phyloP scores from a whole-genome alignment of 2,888 invertebrate genomes.

The Ophonus ardosiacus region DNA sequence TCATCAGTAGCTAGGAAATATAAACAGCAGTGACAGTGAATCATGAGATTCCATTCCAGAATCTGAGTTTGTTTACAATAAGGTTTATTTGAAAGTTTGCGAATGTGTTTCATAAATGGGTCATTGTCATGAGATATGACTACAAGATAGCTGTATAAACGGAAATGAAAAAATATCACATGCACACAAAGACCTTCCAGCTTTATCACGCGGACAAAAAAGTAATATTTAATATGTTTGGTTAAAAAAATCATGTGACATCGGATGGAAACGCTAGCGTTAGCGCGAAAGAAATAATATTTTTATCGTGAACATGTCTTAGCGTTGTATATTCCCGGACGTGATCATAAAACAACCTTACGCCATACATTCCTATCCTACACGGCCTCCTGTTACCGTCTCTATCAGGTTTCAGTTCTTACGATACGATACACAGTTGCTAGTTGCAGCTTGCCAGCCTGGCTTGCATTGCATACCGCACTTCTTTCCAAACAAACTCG shows the following conservation, averaged over 20 bases:
- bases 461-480: background rate
- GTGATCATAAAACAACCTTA: slow-evolving; percentile 55
- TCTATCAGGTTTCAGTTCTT: slow-evolving; percentile 50
- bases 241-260: slow-evolving; percentile 50
- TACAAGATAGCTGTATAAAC: slow-evolving; percentile 41
- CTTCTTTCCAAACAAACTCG: background rate
- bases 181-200: slow-evolving; percentile 51
- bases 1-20: slow-evolving; percentile 8
- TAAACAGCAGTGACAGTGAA: slow-evolving; percentile 37
- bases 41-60: slow-evolving; percentile 23
- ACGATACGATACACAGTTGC: background rate
- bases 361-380: slow-evolving; percentile 46
- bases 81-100: slow-evolving; percentile 44
- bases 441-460: background rate
- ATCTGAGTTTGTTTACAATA: slow-evolving; percentile 14
- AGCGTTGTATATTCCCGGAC: slow-evolving; percentile 47
- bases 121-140: slow-evolving; percentile 51
- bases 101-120: slow-evolving; percentile 48
- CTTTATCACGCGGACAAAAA: slow-evolving; percentile 32
- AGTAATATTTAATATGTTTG: slow-evolving; percentile 19
- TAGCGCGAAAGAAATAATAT: slow-evolving; percentile 28
- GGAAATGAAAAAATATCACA: slow-evolving; percentile 53
- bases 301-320: slow-evolving; percentile 48
- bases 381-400: slow-evolving; percentile 48
- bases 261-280: slow-evolving; percentile 3